These are phyloP conservation scores for Hafferia zeledoni DNA, from an alignment of 2,797 vertebrate species.

Conservation along the genomic window DNA sequence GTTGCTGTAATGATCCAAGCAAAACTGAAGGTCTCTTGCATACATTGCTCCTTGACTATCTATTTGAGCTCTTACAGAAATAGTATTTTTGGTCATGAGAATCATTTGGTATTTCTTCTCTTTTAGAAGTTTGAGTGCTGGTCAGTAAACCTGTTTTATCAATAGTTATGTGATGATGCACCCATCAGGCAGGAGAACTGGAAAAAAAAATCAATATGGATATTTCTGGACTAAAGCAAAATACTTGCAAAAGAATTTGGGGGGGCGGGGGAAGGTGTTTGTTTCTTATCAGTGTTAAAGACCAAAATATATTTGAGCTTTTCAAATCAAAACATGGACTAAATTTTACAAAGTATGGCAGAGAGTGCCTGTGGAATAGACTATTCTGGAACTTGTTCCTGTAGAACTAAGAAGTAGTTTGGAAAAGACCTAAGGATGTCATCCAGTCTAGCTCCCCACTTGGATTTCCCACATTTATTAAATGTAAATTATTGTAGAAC, in stretches of 20 bases:
- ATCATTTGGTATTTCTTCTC: neutral
- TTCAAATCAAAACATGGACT: neutral
- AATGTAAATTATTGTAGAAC: neutral
- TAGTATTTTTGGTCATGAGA: neutral
- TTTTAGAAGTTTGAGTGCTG: neutral
- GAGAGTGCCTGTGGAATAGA: neutral
- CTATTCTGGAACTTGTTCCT: neutral
- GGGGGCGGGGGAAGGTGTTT: neutral
- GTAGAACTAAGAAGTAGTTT: neutral
- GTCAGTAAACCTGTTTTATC: neutral
- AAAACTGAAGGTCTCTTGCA: neutral
- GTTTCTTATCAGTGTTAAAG: neutral
- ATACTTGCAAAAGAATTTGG: neutral
- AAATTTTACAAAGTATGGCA: neutral
- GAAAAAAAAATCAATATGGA: neutral
- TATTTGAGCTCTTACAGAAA: neutral
- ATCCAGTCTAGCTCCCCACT: neutral
- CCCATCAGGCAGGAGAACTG: fast-evolving
- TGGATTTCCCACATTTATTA: neutral
- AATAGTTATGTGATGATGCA: neutral
- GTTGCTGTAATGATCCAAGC: neutral
- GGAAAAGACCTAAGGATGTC: neutral
- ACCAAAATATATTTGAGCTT: neutral
- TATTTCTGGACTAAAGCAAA: neutral
- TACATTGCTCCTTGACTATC: neutral